A percentile compares a stretch with the other conserved stretches of the same genome.
Conservation (phyloP, 2,888 invertebrate species). For the Lithodes maja region DNA sequence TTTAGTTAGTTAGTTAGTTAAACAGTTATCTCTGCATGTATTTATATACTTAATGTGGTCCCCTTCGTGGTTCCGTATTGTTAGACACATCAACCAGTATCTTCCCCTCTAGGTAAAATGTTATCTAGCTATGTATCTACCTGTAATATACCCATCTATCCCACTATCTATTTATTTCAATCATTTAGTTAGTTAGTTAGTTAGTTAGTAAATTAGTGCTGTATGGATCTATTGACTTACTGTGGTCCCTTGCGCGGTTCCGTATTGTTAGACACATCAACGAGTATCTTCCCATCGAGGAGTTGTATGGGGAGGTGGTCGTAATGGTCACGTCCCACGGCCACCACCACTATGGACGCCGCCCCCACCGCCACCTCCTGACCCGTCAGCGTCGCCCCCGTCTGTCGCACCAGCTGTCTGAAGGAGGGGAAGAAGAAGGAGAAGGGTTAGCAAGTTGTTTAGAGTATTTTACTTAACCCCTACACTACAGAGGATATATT, state of each 20-base stretch:
- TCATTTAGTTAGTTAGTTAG: no score
- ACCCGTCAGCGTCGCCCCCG: constrained; percentile 62
- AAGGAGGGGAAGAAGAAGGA: neutral
- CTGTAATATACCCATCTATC: no score
- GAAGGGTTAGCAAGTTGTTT: neutral
- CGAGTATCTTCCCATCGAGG: constrained; percentile 58
- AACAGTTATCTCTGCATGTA: no score
- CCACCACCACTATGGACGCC: constrained; percentile 64
- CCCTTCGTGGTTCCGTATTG: constrained; percentile 68
- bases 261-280: constrained; percentile 71
- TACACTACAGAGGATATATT: no score
- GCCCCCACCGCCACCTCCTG: constrained; percentile 65
- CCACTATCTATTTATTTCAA: no score
- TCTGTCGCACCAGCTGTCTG: constrained; percentile 65
- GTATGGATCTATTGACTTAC: constrained; percentile 39
- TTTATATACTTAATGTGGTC: constrained; percentile 65
- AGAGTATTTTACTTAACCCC: neutral
- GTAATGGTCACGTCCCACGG: constrained; percentile 70
- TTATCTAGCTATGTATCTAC: no score
- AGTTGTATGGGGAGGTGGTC: constrained; percentile 65
- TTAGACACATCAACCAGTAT: constrained; percentile 69
- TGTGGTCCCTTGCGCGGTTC: constrained; percentile 68
- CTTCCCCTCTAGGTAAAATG: constrained; percentile 27
- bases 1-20: no score
- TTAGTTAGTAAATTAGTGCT: no score